Percentiles rank a stretch among this genome's conserved stretches.
Conservation (phyloP, 2,113 vertebrate genomes). For the Paradisaea rubra region DNA sequence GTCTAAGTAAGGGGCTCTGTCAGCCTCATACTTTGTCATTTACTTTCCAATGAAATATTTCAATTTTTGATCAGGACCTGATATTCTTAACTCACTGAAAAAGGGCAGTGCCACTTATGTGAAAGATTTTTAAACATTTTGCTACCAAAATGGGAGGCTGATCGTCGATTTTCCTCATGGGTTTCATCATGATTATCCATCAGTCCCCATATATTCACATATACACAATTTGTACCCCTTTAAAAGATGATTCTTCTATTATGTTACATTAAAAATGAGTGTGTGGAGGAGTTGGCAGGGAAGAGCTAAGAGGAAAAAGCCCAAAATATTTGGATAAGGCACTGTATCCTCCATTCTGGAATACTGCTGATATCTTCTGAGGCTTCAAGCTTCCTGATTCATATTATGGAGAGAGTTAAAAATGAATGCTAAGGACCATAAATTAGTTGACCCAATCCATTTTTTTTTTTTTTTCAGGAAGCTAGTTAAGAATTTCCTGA, state of each 20-base stretch:
- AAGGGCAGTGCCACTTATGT: neutral
- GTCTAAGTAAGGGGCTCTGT: neutral
- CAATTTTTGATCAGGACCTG: neutral
- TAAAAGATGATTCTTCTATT: neutral
- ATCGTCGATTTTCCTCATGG: neutral
- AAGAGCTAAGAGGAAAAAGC: neutral
- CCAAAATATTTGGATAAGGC: neutral
- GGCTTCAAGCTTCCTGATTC: neutral
- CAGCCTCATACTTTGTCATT: neutral
- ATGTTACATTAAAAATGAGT: neutral
- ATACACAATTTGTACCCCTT: neutral
- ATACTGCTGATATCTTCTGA: neutral
- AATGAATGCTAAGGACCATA: neutral
- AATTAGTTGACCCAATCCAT: neutral
- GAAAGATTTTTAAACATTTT: neutral
- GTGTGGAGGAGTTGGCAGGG: neutral
- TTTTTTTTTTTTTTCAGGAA: neutral
- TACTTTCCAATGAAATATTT: neutral
- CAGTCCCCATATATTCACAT: neutral
- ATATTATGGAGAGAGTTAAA: neutral
- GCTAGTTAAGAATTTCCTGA: constrained; percentile 9
- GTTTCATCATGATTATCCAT: neutral
- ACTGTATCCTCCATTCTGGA: neutral
- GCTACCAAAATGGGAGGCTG: neutral
- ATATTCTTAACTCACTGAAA: neutral